A percentile compares a stretch with the other conserved stretches of the same genome.
Conservation (phyloP, 2,113 vertebrate species). For the Gasterosteus aculeatus region DNA sequence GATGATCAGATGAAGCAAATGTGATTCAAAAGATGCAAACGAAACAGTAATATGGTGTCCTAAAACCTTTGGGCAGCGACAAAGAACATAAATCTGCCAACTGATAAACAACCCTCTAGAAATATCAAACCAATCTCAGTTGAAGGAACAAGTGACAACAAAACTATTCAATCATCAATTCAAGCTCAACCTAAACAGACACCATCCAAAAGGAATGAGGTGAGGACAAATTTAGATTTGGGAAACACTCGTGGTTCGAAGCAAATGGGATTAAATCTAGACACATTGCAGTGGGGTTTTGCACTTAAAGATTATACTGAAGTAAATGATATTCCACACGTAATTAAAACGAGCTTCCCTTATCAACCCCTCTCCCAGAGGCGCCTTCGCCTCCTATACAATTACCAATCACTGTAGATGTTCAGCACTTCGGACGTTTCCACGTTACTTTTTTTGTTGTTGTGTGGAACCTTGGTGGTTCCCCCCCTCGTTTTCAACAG, state of each 20-base stretch:
- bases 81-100: constrained; percentile 19
- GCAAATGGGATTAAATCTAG: constrained; percentile 41
- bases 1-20: background rate
- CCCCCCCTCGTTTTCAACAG: constrained; percentile 33
- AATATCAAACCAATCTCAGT: background rate
- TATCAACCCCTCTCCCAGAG: constrained; percentile 29
- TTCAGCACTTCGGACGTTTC: constrained; percentile 29
- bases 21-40: background rate
- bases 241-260: constrained; percentile 40
- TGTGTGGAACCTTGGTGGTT: constrained; percentile 34
- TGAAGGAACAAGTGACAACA: background rate
- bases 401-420: constrained; percentile 27
- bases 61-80: constrained; percentile 13
- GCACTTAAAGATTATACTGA: constrained; percentile 49
- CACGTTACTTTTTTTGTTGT: background rate
- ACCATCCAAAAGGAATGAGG: constrained; percentile 15
- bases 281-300: constrained; percentile 36
- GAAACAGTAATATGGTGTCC: background rate
- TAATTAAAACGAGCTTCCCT: constrained; percentile 64
- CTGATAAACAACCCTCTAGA: constrained; percentile 23
- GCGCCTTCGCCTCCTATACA: background rate
- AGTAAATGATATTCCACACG: constrained; percentile 55
- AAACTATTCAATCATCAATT: background rate
- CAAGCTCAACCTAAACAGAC: constrained; percentile 11
- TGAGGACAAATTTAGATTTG: constrained; percentile 43